Conservation (phyloP, 2,113 vertebrate species). For the Thryonomys swinderianus region DNA sequence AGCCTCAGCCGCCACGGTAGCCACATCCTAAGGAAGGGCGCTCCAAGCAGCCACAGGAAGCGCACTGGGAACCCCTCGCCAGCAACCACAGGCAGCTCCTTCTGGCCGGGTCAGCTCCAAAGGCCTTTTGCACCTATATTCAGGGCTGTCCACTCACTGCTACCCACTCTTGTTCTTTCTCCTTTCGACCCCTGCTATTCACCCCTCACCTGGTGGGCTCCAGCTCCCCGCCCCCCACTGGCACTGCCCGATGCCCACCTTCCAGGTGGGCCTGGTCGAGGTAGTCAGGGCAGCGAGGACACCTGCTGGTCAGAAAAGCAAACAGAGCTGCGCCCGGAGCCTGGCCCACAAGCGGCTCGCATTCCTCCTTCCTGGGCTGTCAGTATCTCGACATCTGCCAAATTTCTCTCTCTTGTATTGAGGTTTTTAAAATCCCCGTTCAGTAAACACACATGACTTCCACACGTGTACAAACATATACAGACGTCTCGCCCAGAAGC, state of each 20-base stretch:
- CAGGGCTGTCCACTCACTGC: background rate
- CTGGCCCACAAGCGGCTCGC: conserved; percentile 49
- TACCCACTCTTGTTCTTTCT: background rate
- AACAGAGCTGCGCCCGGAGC: conserved; percentile 50
- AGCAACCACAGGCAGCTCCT: conserved; percentile 64
- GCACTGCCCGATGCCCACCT: background rate
- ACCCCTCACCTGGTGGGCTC: background rate
- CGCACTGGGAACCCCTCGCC: conserved; percentile 16
- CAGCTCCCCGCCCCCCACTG: background rate
- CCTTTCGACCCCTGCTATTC: background rate
- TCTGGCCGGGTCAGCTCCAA: background rate
- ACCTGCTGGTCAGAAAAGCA: conserved; percentile 81
- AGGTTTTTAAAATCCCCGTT: conserved; percentile 76
- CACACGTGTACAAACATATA: conserved; percentile 80
- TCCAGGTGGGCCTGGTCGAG: conserved; percentile 37
- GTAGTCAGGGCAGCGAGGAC: conserved; percentile 72
- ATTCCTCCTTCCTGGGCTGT: conserved; percentile 77
- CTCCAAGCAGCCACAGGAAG: conserved; percentile 53
- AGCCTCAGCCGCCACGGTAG: background rate
- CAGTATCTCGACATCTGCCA: conserved; percentile 77
- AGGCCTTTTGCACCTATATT: background rate
- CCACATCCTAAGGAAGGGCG: conserved; percentile 62
- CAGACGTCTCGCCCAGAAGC: conserved; percentile 62
- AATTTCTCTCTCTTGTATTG: conserved; percentile 76
- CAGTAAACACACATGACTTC: conserved; percentile 79